phyloP scores from a whole-genome alignment of 2,113 vertebrate species.

The Sprattus sprattus region DNA sequence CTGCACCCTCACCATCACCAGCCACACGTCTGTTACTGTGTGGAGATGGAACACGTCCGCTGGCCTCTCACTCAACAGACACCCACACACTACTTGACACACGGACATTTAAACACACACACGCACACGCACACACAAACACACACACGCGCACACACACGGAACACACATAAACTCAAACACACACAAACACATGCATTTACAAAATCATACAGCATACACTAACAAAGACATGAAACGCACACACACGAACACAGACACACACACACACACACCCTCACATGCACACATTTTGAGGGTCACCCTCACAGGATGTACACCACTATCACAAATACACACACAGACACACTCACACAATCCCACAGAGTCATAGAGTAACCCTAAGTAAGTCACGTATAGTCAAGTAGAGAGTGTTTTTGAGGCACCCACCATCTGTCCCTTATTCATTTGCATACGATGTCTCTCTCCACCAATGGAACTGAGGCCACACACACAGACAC shows the following conservation, averaged over 20 bases:
- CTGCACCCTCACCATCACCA: not conserved
- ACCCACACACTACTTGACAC: not conserved
- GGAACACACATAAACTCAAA: not conserved
- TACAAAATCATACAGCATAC: not conserved
- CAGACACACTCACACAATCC: not conserved
- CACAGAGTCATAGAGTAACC: not conserved
- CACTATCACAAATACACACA: not conserved
- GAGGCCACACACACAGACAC: slow-evolving; percentile 48
- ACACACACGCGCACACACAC: not conserved
- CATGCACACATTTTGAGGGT: too few relatives aligned
- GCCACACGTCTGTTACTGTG: not conserved
- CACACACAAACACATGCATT: not conserved
- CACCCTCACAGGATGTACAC: too few relatives aligned
- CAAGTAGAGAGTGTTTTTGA: not conserved
- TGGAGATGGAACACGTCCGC: too few relatives aligned
- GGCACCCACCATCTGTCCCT: not conserved
- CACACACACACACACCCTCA: not conserved
- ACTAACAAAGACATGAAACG: not conserved
- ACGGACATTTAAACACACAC: not conserved
- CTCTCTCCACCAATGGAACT: slow-evolving; percentile 49
- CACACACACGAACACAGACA: not conserved
- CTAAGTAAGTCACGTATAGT: not conserved
- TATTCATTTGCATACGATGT: slow-evolving; percentile 48
- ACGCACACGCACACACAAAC: not conserved
- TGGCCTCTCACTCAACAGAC: too few relatives aligned